Percentiles rank a stretch among this genome's conserved stretches.
phyloP scores from a whole-genome alignment of 2,113 vertebrate genomes.

The Coryphaenoides rupestris region DNA sequence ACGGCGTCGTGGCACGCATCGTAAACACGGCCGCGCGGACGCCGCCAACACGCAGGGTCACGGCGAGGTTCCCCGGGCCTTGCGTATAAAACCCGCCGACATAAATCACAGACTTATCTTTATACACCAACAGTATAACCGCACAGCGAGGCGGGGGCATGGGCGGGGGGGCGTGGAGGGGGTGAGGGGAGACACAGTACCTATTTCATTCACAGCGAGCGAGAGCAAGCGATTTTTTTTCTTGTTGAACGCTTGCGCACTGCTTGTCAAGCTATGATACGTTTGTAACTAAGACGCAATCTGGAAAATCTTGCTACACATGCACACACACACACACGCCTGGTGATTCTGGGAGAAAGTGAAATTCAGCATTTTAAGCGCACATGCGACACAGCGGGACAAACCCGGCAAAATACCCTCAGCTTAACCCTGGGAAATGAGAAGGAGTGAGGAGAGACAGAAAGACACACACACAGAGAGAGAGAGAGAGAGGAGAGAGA shows the following conservation, averaged over 20 bases:
- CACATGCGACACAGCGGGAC: slow-evolving; percentile 33
- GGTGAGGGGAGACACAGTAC: slow-evolving; percentile 49
- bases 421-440: slow-evolving; percentile 41
- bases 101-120: slow-evolving; percentile 57
- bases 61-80: slow-evolving; percentile 29
- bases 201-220: slow-evolving; percentile 38
- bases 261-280: no score
- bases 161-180: no score
- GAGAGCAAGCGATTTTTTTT: not conserved
- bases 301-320: not conserved
- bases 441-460: slow-evolving; percentile 12
- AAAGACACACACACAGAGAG: no score
- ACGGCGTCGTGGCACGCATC: slow-evolving; percentile 63
- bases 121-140: slow-evolving; percentile 27
- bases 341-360: slow-evolving; percentile 48
- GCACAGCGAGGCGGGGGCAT: slow-evolving; percentile 29
- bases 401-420: slow-evolving; percentile 42
- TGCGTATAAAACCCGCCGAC: slow-evolving; percentile 34
- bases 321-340: no score
- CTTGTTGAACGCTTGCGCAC: not conserved
- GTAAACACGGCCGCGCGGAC: slow-evolving; percentile 50
- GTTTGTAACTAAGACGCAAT: not conserved
- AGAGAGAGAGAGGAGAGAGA: no score
- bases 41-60: slow-evolving; percentile 27
- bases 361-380: slow-evolving; percentile 69